Evolutionary conservation across 2,113 vertebrate species (phyloP).

Genomic region (Platichthys stellatus): DNA sequence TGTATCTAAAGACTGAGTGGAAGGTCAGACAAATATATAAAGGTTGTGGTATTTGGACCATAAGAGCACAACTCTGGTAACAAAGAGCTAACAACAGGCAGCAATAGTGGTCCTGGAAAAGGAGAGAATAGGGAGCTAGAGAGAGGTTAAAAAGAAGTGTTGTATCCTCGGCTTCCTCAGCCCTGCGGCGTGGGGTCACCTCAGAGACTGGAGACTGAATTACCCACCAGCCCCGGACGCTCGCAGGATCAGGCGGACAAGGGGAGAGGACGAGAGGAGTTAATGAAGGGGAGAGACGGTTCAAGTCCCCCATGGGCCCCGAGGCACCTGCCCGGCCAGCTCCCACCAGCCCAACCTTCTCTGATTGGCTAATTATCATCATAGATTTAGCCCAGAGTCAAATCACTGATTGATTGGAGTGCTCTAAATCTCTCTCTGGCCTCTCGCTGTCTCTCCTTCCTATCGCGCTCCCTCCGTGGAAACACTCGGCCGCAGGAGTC

Average conservation of each 20-base stretch:
- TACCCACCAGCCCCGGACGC: slow-evolving; percentile 81
- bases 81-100: slow-evolving; percentile 55
- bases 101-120: slow-evolving; percentile 35
- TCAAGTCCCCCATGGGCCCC: slow-evolving; percentile 75
- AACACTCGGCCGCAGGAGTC: slow-evolving; percentile 34
- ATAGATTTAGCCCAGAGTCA: slow-evolving; percentile 78
- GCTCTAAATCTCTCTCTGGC: slow-evolving; percentile 69
- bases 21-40: slow-evolving; percentile 56
- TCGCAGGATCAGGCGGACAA: slow-evolving; percentile 82
- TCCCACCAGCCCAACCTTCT: slow-evolving; percentile 55
- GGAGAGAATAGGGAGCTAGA: slow-evolving; percentile 50
- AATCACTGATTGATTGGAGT: slow-evolving; percentile 83
- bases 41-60: slow-evolving; percentile 57
- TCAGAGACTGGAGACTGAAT: slow-evolving; percentile 83
- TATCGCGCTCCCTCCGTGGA: slow-evolving; percentile 34
- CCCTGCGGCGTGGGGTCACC: slow-evolving; percentile 83
- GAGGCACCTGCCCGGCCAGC: slow-evolving; percentile 69
- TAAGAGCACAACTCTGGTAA: slow-evolving; percentile 39
- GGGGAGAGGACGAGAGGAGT: slow-evolving; percentile 82
- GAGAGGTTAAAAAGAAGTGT: slow-evolving; percentile 73
- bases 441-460: slow-evolving; percentile 56
- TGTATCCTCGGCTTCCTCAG: slow-evolving; percentile 75
- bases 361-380: slow-evolving; percentile 83
- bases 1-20: slow-evolving; percentile 27
- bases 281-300: slow-evolving; percentile 86